Evolutionary conservation across 2,113 vertebrate species (phyloP).

Genomic region (Grus americana): DNA sequence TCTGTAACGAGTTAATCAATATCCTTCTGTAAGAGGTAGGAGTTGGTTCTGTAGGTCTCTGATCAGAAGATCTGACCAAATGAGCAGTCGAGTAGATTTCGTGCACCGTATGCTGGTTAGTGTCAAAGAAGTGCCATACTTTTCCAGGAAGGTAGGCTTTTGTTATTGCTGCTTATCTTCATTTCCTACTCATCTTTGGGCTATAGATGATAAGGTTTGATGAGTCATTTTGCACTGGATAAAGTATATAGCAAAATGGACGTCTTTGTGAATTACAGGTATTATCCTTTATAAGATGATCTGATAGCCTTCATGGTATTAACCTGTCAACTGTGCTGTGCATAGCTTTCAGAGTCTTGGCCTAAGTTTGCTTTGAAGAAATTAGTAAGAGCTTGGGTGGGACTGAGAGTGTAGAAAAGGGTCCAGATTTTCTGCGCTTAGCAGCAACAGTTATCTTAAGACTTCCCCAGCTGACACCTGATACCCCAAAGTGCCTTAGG

Average conservation of each 20-base stretch:
- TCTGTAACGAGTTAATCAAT: not conserved
- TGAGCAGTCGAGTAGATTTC: not conserved
- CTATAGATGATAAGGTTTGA: not conserved
- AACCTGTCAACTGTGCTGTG: not conserved
- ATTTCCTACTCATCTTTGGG: not conserved
- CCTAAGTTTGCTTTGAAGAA: not conserved
- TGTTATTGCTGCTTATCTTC: not conserved
- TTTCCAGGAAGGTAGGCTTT: not conserved
- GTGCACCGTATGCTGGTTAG: not conserved
- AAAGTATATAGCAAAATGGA: not conserved
- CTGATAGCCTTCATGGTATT: not conserved
- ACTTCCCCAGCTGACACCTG: not conserved
- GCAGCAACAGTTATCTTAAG: not conserved
- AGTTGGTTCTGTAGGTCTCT: not conserved
- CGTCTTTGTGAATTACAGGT: rapidly evolving
- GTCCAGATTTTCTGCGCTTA: not conserved
- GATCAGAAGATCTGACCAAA: not conserved
- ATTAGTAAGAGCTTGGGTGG: not conserved
- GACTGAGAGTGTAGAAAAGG: not conserved
- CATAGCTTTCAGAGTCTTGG: not conserved
- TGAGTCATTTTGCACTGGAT: not conserved
- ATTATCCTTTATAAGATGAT: not conserved
- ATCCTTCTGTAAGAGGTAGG: not conserved
- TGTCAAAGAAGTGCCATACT: not conserved
- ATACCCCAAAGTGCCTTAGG: not conserved